Percentiles rank a stretch among this genome's conserved stretches.
Evolutionary conservation across 2,113 vertebrate species (phyloP).

Genomic region (Caranx ignobilis): DNA sequence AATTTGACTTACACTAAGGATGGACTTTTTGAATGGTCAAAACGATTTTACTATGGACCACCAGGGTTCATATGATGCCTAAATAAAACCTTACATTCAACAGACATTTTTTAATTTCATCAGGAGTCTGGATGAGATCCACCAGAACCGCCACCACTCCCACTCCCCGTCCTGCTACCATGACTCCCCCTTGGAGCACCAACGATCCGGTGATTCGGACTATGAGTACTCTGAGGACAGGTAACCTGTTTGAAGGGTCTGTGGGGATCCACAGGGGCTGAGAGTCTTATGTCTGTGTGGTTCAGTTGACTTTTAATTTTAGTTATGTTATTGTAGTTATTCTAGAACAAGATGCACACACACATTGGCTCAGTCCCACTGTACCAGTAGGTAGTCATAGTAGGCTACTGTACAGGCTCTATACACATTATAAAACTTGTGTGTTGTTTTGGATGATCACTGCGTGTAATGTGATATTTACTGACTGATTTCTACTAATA

Average conservation of each 20-base stretch:
- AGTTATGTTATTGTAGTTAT: background rate
- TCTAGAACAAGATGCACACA: background rate
- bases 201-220: constrained; percentile 91
- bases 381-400: background rate
- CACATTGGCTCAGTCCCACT: background rate
- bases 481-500: constrained; percentile 73
- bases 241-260: constrained; percentile 80
- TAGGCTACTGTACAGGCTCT: background rate
- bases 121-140: constrained; percentile 99
- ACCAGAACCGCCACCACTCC: constrained; percentile 94
- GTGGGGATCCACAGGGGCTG: background rate
- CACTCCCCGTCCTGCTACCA: constrained; percentile 94
- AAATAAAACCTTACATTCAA: background rate
- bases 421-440: background rate
- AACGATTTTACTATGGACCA: background rate
- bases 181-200: constrained; percentile 90
- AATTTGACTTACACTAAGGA: too few species aligned
- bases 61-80: background rate
- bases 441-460: constrained; percentile 9
- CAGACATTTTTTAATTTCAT: constrained; percentile 27
- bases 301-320: background rate
- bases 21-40: background rate
- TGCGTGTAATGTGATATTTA: constrained; percentile 37
- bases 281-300: background rate
- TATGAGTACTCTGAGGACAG: constrained; percentile 98